A percentile compares a stretch with the other conserved stretches of the same genome.
Conservation (phyloP, 2,888 invertebrate species). For the Lamproptera curius region DNA sequence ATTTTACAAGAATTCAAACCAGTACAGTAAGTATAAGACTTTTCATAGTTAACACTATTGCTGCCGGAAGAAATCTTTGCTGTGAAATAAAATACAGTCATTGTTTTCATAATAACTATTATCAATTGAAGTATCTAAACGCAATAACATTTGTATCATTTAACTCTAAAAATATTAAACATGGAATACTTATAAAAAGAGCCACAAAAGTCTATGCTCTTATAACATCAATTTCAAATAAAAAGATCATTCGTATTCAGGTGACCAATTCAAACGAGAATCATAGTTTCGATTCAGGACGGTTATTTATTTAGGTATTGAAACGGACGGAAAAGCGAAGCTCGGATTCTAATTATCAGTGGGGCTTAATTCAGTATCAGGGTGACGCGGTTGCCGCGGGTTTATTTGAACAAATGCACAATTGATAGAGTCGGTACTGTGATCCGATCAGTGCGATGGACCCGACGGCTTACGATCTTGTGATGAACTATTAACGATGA, state of each 20-base stretch:
- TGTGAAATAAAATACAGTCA: no score
- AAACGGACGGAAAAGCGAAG: constrained; percentile 20
- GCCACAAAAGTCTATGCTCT: no score
- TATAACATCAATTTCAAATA: not conserved
- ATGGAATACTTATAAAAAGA: no score
- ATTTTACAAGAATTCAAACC: no score
- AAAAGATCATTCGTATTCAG: not conserved
- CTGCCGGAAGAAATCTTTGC: no score
- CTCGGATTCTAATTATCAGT: constrained; percentile 24
- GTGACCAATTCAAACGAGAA: constrained; percentile 6
- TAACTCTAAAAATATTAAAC: no score
- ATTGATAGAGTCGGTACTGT: constrained; percentile 9
- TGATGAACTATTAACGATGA: not conserved
- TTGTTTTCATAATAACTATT: no score
- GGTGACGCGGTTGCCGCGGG: constrained; percentile 3
- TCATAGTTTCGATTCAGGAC: constrained; percentile 14
- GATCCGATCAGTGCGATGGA: constrained; percentile 10
- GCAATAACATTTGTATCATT: no score
- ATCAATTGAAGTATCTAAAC: no score
- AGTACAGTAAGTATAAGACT: no score
- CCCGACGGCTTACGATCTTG: not conserved
- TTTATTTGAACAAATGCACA: constrained; percentile 3
- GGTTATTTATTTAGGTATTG: constrained; percentile 26
- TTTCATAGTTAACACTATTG: no score
- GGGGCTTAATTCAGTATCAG: constrained; percentile 8